These are phyloP conservation scores for Saturnia pavonia DNA, from an alignment of 2,888 invertebrate genomes.

Conservation along the genomic window DNA sequence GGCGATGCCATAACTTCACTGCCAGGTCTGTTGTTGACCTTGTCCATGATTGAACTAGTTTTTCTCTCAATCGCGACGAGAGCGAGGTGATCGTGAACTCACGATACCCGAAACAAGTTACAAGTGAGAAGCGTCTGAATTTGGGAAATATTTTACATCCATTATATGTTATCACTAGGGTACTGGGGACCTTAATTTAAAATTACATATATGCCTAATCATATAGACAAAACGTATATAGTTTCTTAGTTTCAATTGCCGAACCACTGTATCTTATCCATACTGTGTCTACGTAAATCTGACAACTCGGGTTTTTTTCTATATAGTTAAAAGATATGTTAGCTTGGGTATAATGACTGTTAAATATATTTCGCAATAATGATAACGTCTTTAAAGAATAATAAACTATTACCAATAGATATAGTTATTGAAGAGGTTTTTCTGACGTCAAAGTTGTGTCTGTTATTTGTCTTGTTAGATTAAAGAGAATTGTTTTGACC, in stretches of 20 bases:
- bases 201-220: neutral
- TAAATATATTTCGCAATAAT: neutral
- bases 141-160: conserved; percentile 2
- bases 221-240: no score
- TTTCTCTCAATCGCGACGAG: conserved; percentile 63
- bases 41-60: conserved; percentile 74
- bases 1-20: conserved; percentile 60
- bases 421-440: neutral
- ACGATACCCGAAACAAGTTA: conserved; percentile 28
- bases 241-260: no score
- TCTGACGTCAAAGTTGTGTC: conserved; percentile 14
- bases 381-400: neutral
- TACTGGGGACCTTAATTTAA: neutral
- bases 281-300: no score
- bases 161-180: neutral
- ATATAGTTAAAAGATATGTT: neutral
- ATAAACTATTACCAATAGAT: neutral
- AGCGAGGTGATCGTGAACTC: conserved; percentile 63
- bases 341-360: neutral
- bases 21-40: conserved; percentile 61
- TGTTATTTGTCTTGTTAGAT: conserved; percentile 8
- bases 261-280: no score
- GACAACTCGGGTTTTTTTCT: neutral
- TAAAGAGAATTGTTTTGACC: neutral
- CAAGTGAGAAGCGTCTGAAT: conserved; percentile 31